phyloP scores from a whole-genome alignment of 2,888 invertebrate genomes.

The Leuctra nigra region DNA sequence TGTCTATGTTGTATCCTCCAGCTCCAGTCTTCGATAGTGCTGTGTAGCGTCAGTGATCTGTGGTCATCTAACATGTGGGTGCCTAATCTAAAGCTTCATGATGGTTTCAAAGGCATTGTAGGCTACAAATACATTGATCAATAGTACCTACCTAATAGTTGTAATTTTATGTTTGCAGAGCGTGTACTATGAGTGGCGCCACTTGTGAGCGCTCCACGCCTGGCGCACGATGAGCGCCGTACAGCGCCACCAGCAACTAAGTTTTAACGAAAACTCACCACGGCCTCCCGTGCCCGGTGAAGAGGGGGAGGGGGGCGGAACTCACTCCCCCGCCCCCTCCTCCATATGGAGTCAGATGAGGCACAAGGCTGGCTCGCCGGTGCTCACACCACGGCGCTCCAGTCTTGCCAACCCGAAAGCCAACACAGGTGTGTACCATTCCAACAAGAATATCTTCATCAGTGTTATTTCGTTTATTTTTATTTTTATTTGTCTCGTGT shows the following conservation, averaged over 20 bases:
- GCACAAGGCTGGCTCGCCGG: constrained; percentile 33
- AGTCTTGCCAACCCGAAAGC: constrained; percentile 33
- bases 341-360: constrained; percentile 19
- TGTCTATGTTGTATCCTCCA: no score
- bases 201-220: constrained; percentile 15
- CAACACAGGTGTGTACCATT: no score
- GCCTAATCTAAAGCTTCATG: background rate
- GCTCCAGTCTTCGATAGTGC: no score
- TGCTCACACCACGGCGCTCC: constrained; percentile 42
- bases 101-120: background rate
- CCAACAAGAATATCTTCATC: no score
- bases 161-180: no score
- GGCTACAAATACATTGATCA: background rate
- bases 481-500: no score
- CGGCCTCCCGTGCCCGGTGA: constrained; percentile 80
- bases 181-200: constrained; percentile 15
- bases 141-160: no score
- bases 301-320: constrained; percentile 35
- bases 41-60: no score
- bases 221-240: constrained; percentile 26
- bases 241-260: constrained; percentile 21
- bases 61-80: no score
- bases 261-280: constrained; percentile 56
- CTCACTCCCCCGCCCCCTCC: constrained; percentile 12
- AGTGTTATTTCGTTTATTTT: no score